A percentile compares a stretch with the other conserved stretches of the same genome.
These are phyloP conservation scores for Octonoba sinensis DNA, from an alignment of 2,888 invertebrate species.

Conservation along the genomic window DNA sequence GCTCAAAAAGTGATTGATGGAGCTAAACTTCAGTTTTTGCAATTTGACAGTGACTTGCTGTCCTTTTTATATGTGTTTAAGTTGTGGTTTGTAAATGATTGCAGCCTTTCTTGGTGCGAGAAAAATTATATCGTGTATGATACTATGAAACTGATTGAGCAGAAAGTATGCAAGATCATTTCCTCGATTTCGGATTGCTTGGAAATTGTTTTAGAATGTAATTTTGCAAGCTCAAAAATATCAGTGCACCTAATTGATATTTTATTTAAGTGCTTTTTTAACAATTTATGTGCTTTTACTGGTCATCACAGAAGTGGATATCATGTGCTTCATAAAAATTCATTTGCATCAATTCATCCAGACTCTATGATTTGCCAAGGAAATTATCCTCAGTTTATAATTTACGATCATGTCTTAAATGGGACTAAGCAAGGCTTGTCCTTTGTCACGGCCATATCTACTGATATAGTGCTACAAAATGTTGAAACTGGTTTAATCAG, in stretches of 20 bases:
- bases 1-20: slow-evolving; percentile 29
- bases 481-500: slow-evolving; percentile 6
- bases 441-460: slow-evolving; percentile 35
- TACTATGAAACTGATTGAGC: slow-evolving; percentile 24
- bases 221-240: slow-evolving; percentile 7
- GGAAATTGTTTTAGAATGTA: slow-evolving; percentile 20
- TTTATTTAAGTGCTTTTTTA: slow-evolving; percentile 45
- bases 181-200: slow-evolving; percentile 27
- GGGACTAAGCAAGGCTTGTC: slow-evolving; percentile 18
- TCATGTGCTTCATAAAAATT: slow-evolving; percentile 13
- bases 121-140: slow-evolving; percentile 20
- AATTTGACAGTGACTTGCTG: slow-evolving; percentile 43
- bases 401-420: slow-evolving; percentile 40
- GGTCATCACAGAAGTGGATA: slow-evolving; percentile 56
- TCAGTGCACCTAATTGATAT: slow-evolving; percentile 16
- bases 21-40: slow-evolving; percentile 24
- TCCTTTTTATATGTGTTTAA: slow-evolving; percentile 36
- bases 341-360: slow-evolving; percentile 45
- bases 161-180: slow-evolving; percentile 33
- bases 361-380: slow-evolving; percentile 41
- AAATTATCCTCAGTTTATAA: slow-evolving; percentile 39
- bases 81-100: slow-evolving; percentile 26
- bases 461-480: slow-evolving; percentile 13
- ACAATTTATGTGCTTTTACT: slow-evolving; percentile 43
- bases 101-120: slow-evolving; percentile 25